Evolutionary conservation across 2,113 vertebrate species (phyloP), one percentile per base, ranked within the genome.

Genomic region (Daubentonia madagascariensis): DNA sequence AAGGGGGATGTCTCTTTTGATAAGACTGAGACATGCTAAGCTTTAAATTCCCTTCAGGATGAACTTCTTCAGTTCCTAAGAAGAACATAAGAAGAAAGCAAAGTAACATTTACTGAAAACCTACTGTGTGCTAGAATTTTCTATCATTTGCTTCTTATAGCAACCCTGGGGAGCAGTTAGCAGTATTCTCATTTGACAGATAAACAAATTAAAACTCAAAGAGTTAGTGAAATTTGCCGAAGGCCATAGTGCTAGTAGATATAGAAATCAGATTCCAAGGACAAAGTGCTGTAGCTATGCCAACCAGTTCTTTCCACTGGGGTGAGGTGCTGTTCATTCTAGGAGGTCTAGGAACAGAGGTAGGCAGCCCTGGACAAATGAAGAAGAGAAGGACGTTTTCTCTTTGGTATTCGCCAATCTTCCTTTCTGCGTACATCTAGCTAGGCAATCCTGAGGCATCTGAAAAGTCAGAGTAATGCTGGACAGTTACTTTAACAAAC

Each of bases 1-100:
- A 97, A 95, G 63, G 68, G 28, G 73, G 92, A 59, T 85, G 67
- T 92, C 25, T 94, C 91, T 96, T 85, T 97, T 90, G 76, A 81
- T 70, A 61, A 88, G 59, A 96, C 30, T 80, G 59, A 88, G 80
- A 80, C 37, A 57, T 30, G 4, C n/a, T 43, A 79, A 86, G 20
- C 67, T 96, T 89, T 91, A 52, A 91, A 37, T 94, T 90, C n/a
- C 50, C 37, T 25, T 50, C 23, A 54, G 32, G 68, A 86, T 75
- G 73, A 75, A 79, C 30, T 54, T 89, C 54, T 89, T 92, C 57
- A 79, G 28, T 89, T 92, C 25, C 84, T 76, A 45, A 79, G 32
- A 67, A 92, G 52, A 79, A 67, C 23, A 5, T 78, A 85, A 63
- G 54, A 91, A 75, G 88, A 90, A 61, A 50, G 32, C 35, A 63